Evolutionary conservation across 1,140 invertebrate genomes (phyloP), one percentile per base, ranked within the genome.

Genomic region (Dinoponera quadriceps): DNA sequence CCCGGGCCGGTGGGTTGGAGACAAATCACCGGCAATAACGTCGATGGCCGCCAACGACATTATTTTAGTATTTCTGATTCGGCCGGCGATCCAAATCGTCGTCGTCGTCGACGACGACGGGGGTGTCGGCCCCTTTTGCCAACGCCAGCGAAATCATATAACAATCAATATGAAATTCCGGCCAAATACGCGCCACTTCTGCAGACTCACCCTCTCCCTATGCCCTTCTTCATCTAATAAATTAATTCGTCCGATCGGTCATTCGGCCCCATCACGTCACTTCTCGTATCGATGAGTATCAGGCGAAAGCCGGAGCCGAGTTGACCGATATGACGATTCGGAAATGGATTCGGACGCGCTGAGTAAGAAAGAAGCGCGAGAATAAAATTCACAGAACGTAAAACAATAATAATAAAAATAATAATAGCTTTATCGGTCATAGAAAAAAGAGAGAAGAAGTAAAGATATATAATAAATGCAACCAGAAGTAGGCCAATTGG

Each of bases 11-110:
- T 18, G 9, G 33, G 38, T 54, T 22, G 44, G 82, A 85, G 85
- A 91, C 83, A 91, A 91, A 92, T 92, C 71, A 85, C 62, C 82
- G 83, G 85, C 85, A 86, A 91, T 91, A 91, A 91, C 86, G 84
- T 85, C 87, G 57, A 91, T 90, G 78, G 75, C 63, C 82, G 73
- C 73, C 73, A 68, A 90, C 83, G 84, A 87, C 80, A 89, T 91
- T 91, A 87, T 91, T 92, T 88, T 73, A 82, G 86, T 89, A 88
- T 88, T 91, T 88, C 81, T 75, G 80, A 82, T 73, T 87, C 82
- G 75, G 75, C 49, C 62, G 20, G n/a, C 29, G 29, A 22, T 25
- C 13, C 74, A 44, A 44, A 44, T 44, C 38, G 38, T 44, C 38
- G 38, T 7, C 38, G 38, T 7, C 38, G 38, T 4, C 38, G 38